phyloP scores from a whole-genome alignment of 2,797 vertebrate genomes.

The Neostethus bicornis region DNA sequence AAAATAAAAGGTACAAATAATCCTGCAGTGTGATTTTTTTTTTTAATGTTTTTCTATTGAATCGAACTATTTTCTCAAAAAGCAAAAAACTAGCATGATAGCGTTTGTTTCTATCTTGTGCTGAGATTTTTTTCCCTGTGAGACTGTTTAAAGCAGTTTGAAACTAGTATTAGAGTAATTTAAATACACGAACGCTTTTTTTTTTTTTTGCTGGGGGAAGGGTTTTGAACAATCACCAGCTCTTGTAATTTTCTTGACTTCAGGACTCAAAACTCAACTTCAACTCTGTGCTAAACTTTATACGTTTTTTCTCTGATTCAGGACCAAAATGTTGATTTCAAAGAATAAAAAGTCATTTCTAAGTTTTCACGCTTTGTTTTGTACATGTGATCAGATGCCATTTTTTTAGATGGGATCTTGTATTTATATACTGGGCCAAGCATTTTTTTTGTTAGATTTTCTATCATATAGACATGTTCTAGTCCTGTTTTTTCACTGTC shows the following conservation, averaged over 20 bases:
- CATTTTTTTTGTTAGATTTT: constrained; percentile 83
- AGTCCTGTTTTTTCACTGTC: constrained; percentile 75
- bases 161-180: constrained; percentile 94
- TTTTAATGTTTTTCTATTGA: constrained; percentile 78
- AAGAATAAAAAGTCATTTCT: constrained; percentile 85
- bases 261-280: constrained; percentile 98
- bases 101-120: constrained; percentile 91
- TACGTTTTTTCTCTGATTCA: constrained; percentile 86
- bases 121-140: constrained; percentile 91
- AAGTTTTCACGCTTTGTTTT: constrained; percentile 85
- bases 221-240: constrained; percentile 94
- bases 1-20: constrained; percentile 83
- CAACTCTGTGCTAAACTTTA: constrained; percentile 99
- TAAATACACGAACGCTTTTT: constrained; percentile 94
- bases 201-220: constrained; percentile 74
- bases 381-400: constrained; percentile 97
- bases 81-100: constrained; percentile 86
- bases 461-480: constrained; percentile 76
- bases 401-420: constrained; percentile 96
- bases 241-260: constrained; percentile 94
- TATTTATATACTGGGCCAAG: constrained; percentile 99
- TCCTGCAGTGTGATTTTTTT: constrained; percentile 76
- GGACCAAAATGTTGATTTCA: constrained; percentile 96
- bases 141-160: constrained; percentile 93
- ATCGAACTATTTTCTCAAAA: constrained; percentile 75